These are phyloP conservation scores for Gambelia wislizenii DNA, from an alignment of 2,797 vertebrate species.

Conservation along the genomic window DNA sequence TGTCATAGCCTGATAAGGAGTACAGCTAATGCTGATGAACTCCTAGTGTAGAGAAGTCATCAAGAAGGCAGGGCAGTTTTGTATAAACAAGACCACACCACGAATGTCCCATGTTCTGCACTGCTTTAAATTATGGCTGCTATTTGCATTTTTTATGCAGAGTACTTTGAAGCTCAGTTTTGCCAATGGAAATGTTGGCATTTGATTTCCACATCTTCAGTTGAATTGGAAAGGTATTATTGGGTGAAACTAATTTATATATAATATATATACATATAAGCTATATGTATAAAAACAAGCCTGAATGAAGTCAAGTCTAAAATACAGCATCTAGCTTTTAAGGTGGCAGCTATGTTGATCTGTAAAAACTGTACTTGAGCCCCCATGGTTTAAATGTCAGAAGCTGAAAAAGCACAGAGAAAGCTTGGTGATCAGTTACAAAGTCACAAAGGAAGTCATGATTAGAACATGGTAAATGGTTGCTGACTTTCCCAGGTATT, in stretches of 20 bases:
- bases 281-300: not conserved
- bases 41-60: constrained; percentile 9
- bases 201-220: not conserved
- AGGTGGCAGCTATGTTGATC: not conserved
- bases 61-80: constrained; percentile 16
- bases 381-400: not conserved
- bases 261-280: constrained; percentile 20
- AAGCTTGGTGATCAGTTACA: not conserved
- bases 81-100: not conserved
- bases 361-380: not conserved
- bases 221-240: not conserved
- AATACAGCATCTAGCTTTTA: not conserved
- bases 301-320: constrained; percentile 27
- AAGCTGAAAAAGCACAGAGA: not conserved
- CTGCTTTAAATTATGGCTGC: not conserved
- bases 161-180: not conserved
- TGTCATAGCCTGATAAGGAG: constrained; percentile 34
- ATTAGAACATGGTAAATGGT: not conserved
- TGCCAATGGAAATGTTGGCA: not conserved
- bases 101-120: constrained; percentile 9
- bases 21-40: constrained; percentile 31
- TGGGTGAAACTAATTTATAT: not conserved
- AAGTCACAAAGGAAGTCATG: not conserved
- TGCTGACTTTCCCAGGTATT: not conserved
- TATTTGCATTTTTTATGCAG: not conserved